Conservation (phyloP, 2,113 vertebrate species). For the Elanus axillaris region DNA sequence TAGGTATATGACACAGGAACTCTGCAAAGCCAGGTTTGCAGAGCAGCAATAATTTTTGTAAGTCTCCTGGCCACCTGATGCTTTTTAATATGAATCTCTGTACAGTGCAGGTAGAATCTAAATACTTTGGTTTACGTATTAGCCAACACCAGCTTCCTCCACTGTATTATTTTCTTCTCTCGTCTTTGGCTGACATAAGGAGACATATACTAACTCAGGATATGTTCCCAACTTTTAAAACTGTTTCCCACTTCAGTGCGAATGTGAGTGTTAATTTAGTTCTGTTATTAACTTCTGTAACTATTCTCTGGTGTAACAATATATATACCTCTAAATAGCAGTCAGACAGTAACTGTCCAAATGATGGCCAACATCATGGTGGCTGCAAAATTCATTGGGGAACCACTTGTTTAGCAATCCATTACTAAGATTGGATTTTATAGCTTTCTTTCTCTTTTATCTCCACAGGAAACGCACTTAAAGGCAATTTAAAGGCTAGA, state of each 20-base stretch:
- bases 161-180: background rate
- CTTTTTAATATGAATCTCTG: background rate
- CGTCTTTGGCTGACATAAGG: background rate
- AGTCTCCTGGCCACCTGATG: background rate
- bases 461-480: background rate
- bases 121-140: background rate
- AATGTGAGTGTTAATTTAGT: background rate
- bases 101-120: background rate
- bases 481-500: slow-evolving; percentile 4
- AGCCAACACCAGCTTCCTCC: accelerated
- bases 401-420: background rate
- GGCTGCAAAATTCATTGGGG: background rate
- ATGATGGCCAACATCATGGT: background rate
- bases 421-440: background rate
- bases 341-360: background rate
- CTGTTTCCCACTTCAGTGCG: background rate
- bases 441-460: background rate
- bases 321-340: background rate
- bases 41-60: background rate
- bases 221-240: background rate
- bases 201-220: background rate
- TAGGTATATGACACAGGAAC: background rate
- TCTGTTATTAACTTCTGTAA: background rate
- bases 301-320: background rate
- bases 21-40: background rate